Evolutionary conservation across 1,140 invertebrate species (phyloP).

Genomic region (Nasonia giraulti): DNA sequence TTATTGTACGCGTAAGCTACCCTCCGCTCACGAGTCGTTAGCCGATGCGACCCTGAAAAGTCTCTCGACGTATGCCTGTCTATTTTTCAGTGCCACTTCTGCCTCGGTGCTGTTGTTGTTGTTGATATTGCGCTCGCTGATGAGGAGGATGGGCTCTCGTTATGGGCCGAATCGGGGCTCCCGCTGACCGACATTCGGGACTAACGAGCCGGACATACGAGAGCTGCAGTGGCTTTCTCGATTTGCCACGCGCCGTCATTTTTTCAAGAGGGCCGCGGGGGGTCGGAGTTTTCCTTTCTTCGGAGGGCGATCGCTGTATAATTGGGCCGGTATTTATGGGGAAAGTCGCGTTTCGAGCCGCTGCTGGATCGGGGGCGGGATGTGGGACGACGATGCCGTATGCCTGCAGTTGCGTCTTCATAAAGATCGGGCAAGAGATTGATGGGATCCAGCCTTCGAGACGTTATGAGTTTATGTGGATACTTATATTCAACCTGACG

Average conservation of each 20-base stretch:
- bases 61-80: too few species aligned
- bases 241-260: constrained; percentile 27
- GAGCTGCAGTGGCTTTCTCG: neutral
- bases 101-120: neutral
- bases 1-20: neutral
- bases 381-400: neutral
- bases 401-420: constrained; percentile 3
- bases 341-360: neutral
- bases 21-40: constrained; percentile 59
- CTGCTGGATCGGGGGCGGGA: neutral
- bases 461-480: too few species aligned
- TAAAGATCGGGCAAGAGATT: neutral
- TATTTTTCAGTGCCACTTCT: constrained; percentile 49
- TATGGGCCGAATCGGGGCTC: neutral
- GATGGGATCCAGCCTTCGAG: too few species aligned
- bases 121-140: neutral
- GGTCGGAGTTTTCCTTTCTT: neutral
- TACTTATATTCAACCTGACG: too few species aligned
- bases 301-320: neutral
- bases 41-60: neutral
- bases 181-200: neutral
- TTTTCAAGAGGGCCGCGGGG: neutral
- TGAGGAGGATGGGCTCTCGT: neutral
- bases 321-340: constrained; percentile 27
- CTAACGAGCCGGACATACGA: constrained; percentile 2